Conservation (phyloP, 2,888 invertebrate species). For the Cylloceria caligata region DNA sequence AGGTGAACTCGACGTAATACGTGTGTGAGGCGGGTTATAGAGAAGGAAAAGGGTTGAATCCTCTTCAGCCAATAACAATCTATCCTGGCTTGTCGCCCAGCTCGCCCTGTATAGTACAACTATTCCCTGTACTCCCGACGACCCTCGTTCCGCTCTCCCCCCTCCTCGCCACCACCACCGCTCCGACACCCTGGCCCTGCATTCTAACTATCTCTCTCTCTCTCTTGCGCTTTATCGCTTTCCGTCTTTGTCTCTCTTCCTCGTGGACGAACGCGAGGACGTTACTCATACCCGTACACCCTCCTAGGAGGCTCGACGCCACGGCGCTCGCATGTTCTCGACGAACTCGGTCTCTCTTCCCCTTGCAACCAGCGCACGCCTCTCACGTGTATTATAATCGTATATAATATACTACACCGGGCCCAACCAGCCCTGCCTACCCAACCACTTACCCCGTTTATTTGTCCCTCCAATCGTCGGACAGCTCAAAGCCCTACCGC, state of each 20-base stretch:
- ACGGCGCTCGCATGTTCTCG: conserved; percentile 53
- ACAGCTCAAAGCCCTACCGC: conserved; percentile 80
- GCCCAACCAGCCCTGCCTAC: conserved; percentile 68
- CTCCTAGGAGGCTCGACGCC: conserved; percentile 49
- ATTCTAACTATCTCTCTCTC: not conserved
- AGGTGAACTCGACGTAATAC: conserved; percentile 64
- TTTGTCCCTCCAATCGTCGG: conserved; percentile 81
- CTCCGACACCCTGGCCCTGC: not conserved
- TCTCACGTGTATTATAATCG: conserved; percentile 69
- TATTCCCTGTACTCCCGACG: conserved; percentile 35
- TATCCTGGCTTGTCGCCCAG: conserved; percentile 76
- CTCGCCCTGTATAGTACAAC: conserved; percentile 59
- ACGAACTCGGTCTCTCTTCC: conserved; percentile 30
- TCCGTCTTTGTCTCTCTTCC: conserved; percentile 43
- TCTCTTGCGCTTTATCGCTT: conserved; percentile 18
- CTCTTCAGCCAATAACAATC: conserved; percentile 83
- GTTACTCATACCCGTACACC: conserved; percentile 57
- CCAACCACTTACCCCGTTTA: conserved; percentile 77
- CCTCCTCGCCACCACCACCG: conserved; percentile 4
- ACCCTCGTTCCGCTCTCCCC: conserved; percentile 54
- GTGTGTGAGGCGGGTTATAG: conserved; percentile 64
- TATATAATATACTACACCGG: conserved; percentile 64
- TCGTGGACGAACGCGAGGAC: conserved; percentile 27
- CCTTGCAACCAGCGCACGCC: conserved; percentile 47
- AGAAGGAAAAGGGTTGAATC: conserved; percentile 78